Conservation (phyloP, 1,140 invertebrate genomes). For the Aleiodes sp. region DNA sequence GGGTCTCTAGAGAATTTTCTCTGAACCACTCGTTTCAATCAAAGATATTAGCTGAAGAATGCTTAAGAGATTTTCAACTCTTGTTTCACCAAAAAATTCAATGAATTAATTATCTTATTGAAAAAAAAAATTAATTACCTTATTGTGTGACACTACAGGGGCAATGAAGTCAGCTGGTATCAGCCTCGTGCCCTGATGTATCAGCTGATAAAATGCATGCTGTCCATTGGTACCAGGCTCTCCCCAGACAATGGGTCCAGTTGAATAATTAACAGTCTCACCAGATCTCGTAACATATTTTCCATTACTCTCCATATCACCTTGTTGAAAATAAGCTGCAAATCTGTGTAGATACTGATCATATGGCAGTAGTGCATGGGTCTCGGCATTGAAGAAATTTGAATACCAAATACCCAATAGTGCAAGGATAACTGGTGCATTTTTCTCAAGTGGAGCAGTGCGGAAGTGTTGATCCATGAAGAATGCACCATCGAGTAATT, state of each 20-base stretch:
- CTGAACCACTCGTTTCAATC: no score
- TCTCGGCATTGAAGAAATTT: conserved; percentile 96
- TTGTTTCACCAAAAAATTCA: no score
- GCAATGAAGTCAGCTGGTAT: conserved; percentile 98
- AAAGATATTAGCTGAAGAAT: no score
- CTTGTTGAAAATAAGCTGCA: conserved; percentile 99
- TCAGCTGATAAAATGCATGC: conserved; percentile 97
- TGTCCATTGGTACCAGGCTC: conserved; percentile 99
- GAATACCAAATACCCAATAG: conserved; percentile 96
- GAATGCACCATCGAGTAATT: conserved; percentile 89
- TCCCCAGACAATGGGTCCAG: conserved; percentile 82
- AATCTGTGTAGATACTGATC: conserved; percentile 99
- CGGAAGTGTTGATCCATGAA: conserved; percentile 96
- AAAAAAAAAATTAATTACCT: conserved; percentile 73
- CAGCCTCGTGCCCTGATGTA: conserved; percentile 89
- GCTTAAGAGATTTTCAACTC: no score
- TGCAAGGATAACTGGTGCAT: conserved; percentile 94
- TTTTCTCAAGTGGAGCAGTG: conserved; percentile 88
- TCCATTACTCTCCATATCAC: conserved; percentile 99
- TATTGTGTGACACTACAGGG: conserved; percentile 92
- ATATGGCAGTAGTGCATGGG: conserved; percentile 95
- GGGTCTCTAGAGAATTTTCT: no score
- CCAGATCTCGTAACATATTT: conserved; percentile 91
- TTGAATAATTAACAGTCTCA: conserved; percentile 79
- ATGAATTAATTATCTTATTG: no score